Evolutionary conservation across 92 coral and sea anemone species (phyloP), one percentile per base, ranked within the genome.

Genomic region (Isaurus tuberculatus): DNA sequence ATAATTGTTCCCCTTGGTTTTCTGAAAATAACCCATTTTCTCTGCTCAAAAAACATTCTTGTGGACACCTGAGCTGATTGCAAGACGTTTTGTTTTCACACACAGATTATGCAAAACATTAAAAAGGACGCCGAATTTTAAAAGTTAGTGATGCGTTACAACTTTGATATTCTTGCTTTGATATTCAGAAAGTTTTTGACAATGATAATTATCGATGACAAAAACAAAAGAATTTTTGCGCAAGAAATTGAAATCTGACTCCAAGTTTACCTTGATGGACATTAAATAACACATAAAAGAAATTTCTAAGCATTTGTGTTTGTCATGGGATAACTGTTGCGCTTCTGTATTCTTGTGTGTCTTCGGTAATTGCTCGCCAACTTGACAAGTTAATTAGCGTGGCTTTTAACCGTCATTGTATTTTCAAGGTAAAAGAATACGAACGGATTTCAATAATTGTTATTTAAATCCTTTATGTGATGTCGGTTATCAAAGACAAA

Each of bases 221-320:
- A 77, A 67, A 58, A 77, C 33, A 29, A 53, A 77, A 40, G 11
- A 6, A 9, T 40, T 36, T 40, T 17, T 27, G 23, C 29, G 25
- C n/a, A 61, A 57, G 70, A 46, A 77, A 77, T 57, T 57, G 10
- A 57, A n/a, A 14, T 20, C 22, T 25, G 51, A 25, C 34, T 5
- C 33, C 34, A 20, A 57, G 43, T 77, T 77, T 77, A 61, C 82
- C 22, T 26, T 77, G 4, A 22, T 34, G 25, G 69, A 26, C 27
- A 32, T 58, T 58, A 57, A 77, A 77, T 77, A 31, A 77, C 33
- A 23, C 20, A 77, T 53, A 77, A 17, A 11, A 34, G 23, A 77
- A 25, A 77, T 58, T 77, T 58, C 82, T 58, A 57, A 36, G 82
- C 36, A 36, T 29, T 34, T 4, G 42, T 77, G 82, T 77, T 77